Conservation (phyloP, 2,113 vertebrate species). For the Pitta sordida region DNA sequence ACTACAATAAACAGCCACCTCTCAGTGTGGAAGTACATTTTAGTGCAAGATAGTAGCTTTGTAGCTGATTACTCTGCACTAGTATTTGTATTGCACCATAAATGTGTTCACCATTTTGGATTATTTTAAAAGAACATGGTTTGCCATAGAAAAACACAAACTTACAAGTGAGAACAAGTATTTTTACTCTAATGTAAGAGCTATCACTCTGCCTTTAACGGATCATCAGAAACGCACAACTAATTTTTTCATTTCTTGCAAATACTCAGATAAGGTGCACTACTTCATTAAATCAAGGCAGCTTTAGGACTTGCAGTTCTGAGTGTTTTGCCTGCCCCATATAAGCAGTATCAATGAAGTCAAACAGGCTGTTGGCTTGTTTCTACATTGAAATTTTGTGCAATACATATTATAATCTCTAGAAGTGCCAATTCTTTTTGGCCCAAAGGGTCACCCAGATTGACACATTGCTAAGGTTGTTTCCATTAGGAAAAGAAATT, state of each 20-base stretch:
- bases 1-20: background rate
- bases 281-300: background rate
- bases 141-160: background rate
- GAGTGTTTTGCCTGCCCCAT: background rate
- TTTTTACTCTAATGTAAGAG: background rate
- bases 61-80: background rate
- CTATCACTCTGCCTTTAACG: background rate
- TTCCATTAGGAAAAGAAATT: background rate
- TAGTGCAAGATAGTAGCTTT: background rate
- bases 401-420: background rate
- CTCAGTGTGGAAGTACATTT: background rate
- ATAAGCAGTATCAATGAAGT: background rate
- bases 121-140: background rate
- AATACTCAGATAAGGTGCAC: background rate
- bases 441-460: background rate
- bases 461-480: background rate
- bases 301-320: background rate
- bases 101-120: background rate
- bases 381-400: background rate
- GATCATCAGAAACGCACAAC: background rate
- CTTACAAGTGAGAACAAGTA: background rate
- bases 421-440: background rate
- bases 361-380: background rate
- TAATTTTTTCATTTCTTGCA: background rate
- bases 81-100: background rate